Evolutionary conservation across 2,888 invertebrate species (phyloP).

Genomic region (Drosophila flavopinicola): DNA sequence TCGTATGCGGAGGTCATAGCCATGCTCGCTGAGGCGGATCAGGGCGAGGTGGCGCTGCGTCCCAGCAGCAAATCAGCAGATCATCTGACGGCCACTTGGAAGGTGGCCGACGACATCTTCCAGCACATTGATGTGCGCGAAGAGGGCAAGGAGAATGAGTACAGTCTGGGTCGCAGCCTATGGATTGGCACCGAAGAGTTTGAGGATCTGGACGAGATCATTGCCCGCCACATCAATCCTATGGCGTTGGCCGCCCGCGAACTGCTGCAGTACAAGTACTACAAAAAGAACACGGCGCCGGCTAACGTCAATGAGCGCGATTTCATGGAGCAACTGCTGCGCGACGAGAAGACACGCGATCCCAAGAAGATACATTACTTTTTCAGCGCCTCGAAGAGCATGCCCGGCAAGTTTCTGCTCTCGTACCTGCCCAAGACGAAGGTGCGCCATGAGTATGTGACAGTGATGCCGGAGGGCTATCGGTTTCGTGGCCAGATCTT

Average conservation of each 20-base stretch:
- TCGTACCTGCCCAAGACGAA: slow-evolving; percentile 95
- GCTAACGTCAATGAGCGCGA: slow-evolving; percentile 89
- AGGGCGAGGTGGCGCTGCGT: slow-evolving; percentile 97
- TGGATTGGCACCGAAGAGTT: slow-evolving; percentile 97
- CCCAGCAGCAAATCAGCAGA: slow-evolving; percentile 99
- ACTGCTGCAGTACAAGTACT: slow-evolving; percentile 95
- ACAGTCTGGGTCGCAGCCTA: slow-evolving; percentile 94
- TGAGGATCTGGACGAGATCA: slow-evolving; percentile 99
- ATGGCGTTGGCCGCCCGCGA: slow-evolving; percentile 98
- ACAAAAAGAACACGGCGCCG: slow-evolving; percentile 88
- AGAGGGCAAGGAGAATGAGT: slow-evolving; percentile 97
- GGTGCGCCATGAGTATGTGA: slow-evolving; percentile 95
- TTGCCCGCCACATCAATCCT: slow-evolving; percentile 97
- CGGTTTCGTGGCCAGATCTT: slow-evolving; percentile 95
- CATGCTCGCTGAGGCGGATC: slow-evolving; percentile 95
- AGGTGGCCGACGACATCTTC: slow-evolving; percentile 96
- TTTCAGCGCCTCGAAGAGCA: slow-evolving; percentile 92
- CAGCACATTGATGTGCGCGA: slow-evolving; percentile 98
- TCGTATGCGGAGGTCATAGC: slow-evolving; percentile 96
- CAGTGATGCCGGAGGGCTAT: slow-evolving; percentile 96
- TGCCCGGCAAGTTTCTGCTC: slow-evolving; percentile 96
- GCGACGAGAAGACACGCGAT: slow-evolving; percentile 95
- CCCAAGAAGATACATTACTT: slow-evolving; percentile 95
- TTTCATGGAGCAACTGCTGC: slow-evolving; percentile 91
- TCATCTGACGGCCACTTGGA: slow-evolving; percentile 99